Conservation (phyloP, 2,113 vertebrate genomes). For the Hippocampus guttulatus region DNA sequence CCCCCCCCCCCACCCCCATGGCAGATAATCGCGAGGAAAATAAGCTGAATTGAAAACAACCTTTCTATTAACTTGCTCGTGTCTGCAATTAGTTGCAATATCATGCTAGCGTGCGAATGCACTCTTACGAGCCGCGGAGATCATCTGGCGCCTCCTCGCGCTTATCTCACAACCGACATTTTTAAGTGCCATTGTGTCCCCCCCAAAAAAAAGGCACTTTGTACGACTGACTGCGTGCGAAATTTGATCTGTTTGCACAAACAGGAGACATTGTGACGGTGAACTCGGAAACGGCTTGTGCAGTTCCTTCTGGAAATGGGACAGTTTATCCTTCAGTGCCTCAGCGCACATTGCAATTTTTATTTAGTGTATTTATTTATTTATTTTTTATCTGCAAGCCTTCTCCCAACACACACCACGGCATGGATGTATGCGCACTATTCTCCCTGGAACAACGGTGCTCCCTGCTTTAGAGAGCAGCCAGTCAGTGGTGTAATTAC, state of each 20-base stretch:
- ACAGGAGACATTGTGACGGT: conserved; percentile 29
- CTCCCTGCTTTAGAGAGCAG: conserved; percentile 30
- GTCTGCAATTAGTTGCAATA: neutral
- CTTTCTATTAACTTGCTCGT: neutral
- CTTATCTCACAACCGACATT: neutral
- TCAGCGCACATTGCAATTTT: conserved; percentile 24
- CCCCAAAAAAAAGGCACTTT: too few species aligned
- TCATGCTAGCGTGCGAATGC: neutral
- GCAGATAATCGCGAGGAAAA: neutral
- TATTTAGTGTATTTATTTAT: conserved; percentile 1
- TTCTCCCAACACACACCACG: neutral
- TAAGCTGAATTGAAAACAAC: neutral
- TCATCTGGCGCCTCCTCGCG: neutral
- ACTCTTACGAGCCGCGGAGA: neutral
- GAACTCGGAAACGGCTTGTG: conserved; percentile 28
- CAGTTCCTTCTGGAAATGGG: conserved; percentile 45
- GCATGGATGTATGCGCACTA: conserved; percentile 3
- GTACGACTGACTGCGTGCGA: conserved; percentile 24
- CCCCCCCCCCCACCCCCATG: neutral
- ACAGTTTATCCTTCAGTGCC: conserved; percentile 26
- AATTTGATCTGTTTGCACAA: conserved; percentile 49
- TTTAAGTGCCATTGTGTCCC: neutral
- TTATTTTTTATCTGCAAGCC: conserved; percentile 19
- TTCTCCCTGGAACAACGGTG: conserved; percentile 18
- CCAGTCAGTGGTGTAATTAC: conserved; percentile 38